Evolutionary conservation across 2,888 invertebrate genomes (phyloP).

Genomic region (Epinotia demarniana): DNA sequence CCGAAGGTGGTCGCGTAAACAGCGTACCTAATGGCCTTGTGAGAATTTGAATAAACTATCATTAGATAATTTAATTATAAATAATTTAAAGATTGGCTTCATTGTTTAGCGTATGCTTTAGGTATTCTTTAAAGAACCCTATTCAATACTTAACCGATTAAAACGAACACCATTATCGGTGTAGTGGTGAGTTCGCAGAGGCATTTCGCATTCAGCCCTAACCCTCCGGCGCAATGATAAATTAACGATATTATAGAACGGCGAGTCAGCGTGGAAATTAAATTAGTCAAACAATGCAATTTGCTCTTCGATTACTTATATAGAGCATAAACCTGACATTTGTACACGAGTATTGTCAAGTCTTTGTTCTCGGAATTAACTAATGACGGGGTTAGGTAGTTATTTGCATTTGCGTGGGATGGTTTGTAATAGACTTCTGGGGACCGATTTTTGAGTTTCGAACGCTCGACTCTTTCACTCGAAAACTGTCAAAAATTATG

Average conservation of each 20-base stretch:
- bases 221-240: slow-evolving; percentile 69
- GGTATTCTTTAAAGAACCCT: too few relatives aligned
- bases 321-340: slow-evolving; percentile 59
- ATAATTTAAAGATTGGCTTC: too few relatives aligned
- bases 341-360: slow-evolving; percentile 56
- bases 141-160: not conserved
- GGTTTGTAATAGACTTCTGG: not conserved
- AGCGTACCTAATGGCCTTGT: too few relatives aligned
- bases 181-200: slow-evolving; percentile 45
- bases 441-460: too few relatives aligned
- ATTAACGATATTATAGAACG: slow-evolving; percentile 75
- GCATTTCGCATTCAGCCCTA: slow-evolving; percentile 51
- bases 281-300: slow-evolving; percentile 65
- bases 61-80: too few relatives aligned
- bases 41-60: too few relatives aligned
- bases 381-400: slow-evolving; percentile 63
- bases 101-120: too few relatives aligned
- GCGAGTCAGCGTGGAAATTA: slow-evolving; percentile 62
- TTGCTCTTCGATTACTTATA: slow-evolving; percentile 62
- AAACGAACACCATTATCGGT: slow-evolving; percentile 24
- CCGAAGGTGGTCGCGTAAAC: too few relatives aligned
- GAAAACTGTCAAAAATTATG: too few relatives aligned
- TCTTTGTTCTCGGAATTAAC: slow-evolving; percentile 62
- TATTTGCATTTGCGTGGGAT: slow-evolving; percentile 62
- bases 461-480: too few relatives aligned